phyloP scores from a whole-genome alignment of 1,140 invertebrate genomes.

The Ruditapes philippinarum region DNA sequence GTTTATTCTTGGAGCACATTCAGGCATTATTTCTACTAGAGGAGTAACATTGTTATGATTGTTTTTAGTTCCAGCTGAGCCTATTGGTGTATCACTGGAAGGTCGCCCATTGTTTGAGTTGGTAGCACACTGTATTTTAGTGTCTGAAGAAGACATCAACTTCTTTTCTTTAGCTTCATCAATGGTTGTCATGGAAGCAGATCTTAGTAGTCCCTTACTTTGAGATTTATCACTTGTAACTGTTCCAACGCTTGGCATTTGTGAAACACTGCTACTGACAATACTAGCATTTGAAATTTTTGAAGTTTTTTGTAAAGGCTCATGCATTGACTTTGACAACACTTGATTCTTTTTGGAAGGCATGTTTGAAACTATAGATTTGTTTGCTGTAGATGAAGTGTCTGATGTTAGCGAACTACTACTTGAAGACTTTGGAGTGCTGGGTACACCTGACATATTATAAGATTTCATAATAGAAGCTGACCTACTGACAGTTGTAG shows the following conservation, averaged over 20 bases:
- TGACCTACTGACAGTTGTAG: conserved; percentile 21
- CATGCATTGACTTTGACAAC: conserved; percentile 40
- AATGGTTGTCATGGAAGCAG: conserved; percentile 67
- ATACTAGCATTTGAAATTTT: conserved; percentile 23
- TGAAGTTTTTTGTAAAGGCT: conserved; percentile 7
- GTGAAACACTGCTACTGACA: conserved; percentile 55
- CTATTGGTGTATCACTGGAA: conserved; percentile 42
- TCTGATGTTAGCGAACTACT: conserved; percentile 44
- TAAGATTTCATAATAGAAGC: conserved; percentile 62
- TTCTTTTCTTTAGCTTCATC: conserved; percentile 63
- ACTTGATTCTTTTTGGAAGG: conserved; percentile 3
- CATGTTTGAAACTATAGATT: conserved; percentile 16
- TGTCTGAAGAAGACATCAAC: conserved; percentile 55
- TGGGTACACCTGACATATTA: conserved; percentile 46
- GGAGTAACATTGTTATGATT: conserved; percentile 38
- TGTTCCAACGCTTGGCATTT: conserved; percentile 60
- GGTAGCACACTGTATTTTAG: conserved; percentile 29
- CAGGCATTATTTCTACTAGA: conserved; percentile 72
- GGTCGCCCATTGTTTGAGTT: neutral
- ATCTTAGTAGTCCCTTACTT: conserved; percentile 37
- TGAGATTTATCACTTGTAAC: conserved; percentile 14
- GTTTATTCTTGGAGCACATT: conserved; percentile 60
- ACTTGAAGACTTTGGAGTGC: conserved; percentile 10
- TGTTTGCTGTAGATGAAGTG: conserved; percentile 10
- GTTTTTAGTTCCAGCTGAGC: neutral